These are phyloP conservation scores for Toxonevra muliebris DNA, from an alignment of 2,888 invertebrate species.

Conservation along the genomic window DNA sequence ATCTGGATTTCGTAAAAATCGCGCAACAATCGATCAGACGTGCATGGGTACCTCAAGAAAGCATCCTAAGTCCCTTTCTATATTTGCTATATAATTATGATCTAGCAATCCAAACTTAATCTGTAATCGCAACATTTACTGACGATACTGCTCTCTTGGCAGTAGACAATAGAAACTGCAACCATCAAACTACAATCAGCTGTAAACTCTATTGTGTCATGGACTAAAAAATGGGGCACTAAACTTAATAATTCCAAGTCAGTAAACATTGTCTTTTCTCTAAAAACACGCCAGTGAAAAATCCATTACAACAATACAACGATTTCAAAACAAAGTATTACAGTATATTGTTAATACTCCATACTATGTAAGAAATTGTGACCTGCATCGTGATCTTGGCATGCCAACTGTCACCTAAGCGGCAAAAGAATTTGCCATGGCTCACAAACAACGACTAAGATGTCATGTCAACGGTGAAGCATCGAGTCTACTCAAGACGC, in stretches of 20 bases:
- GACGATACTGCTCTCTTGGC: too few species aligned
- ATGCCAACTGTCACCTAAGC: background rate
- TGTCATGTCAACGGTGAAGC: background rate
- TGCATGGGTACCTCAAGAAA: too few species aligned
- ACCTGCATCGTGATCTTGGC: background rate
- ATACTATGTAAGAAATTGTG: background rate
- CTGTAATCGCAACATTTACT: too few species aligned
- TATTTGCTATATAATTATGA: too few species aligned
- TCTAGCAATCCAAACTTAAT: too few species aligned
- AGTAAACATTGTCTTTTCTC: background rate
- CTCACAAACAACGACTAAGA: background rate
- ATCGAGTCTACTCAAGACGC: background rate
- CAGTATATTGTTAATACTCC: background rate
- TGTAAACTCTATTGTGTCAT: too few species aligned
- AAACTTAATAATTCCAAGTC: background rate
- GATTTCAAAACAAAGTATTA: background rate
- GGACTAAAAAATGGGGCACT: too few species aligned
- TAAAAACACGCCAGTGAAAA: background rate
- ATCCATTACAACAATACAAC: background rate
- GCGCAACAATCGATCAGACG: too few species aligned
- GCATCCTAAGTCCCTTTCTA: too few species aligned
- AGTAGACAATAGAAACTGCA: too few species aligned
- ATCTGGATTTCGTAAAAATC: too few species aligned
- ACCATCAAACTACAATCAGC: too few species aligned
- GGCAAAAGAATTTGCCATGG: background rate